Base-by-base conservation (phyloP, 2,797 vertebrate genomes). In the Coracias cyanogaster region DNA sequence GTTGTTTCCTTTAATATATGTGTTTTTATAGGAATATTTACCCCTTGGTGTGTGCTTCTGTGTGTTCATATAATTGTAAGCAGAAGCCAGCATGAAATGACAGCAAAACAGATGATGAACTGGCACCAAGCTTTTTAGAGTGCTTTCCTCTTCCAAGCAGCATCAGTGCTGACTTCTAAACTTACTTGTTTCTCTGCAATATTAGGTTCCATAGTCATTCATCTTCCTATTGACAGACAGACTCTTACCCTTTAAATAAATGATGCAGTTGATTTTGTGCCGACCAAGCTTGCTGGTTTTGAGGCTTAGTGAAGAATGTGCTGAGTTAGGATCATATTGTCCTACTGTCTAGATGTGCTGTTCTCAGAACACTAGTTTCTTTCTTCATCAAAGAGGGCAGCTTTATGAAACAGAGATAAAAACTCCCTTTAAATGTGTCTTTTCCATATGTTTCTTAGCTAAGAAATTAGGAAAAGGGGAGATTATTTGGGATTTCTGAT, bases 201-300 rank as follows among this genome's bases (percentile, higher is more conserved):
- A 61, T 86, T 93, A 87, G 52, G 10, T 73, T 85, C 71, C 41
- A 35, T 46, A 52, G 71, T 79, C 46, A 67, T 82, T 96, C 67
- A 67, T 92, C 83, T 94, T 72, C 26, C 62, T 51, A 79, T 87
- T 87, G 94, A 80, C 93, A 90, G 85, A 25, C 74, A 89, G 87
- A 41, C 64, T 85, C 78, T 58, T 41, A 64, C 29, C 12, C 70
- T 85, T 69, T 94, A 82, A 94, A 94, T 91, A 94, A 96, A 87
- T 65, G 71, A 85, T 91, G 74, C 64, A 35, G 71, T 57, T 91
- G 84, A 65, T 87, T 85, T 85, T 92, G 52, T 89, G 71, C 77
- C 86, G 81, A 86, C 51, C 58, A 64, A 57, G 60, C 64, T 86
- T 6, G 2, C 24, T 85, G 78, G 41, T 61, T 95, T 85, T 25